A percentile compares a stretch with the other conserved stretches of the same genome.
Evolutionary conservation across 2,113 vertebrate species (phyloP).

Genomic region (Guaruba guarouba): DNA sequence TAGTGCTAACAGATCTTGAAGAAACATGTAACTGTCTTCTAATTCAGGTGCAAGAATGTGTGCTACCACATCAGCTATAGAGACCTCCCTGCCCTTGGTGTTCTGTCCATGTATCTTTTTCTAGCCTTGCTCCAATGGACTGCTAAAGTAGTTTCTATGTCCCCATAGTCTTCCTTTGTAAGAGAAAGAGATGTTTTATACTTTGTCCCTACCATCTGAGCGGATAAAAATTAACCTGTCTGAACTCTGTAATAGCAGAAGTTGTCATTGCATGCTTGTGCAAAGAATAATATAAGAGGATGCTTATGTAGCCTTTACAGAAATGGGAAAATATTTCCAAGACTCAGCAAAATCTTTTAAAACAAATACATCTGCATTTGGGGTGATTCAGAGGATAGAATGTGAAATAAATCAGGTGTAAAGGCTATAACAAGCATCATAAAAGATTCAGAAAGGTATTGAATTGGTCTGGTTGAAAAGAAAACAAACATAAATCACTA

Average conservation of each 20-base stretch:
- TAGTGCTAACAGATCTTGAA: background rate
- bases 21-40: background rate
- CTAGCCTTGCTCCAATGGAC: background rate
- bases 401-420: constrained; percentile 48
- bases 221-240: constrained; percentile 32
- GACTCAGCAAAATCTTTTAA: constrained; percentile 47
- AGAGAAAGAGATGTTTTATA: background rate
- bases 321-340: background rate
- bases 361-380: constrained; percentile 56
- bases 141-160: background rate
- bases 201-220: background rate
- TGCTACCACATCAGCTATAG: background rate
- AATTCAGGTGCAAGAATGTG: background rate
- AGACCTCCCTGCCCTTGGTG: background rate
- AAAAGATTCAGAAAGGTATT: constrained; percentile 55
- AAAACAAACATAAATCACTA: constrained; percentile 39
- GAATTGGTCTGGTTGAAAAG: constrained; percentile 36
- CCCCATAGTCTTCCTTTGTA: background rate
- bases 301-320: background rate
- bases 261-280: background rate
- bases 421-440: constrained; percentile 48
- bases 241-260: background rate
- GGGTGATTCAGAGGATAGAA: constrained; percentile 26
- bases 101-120: background rate
- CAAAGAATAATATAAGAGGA: background rate